Evolutionary conservation across 2,113 vertebrate species (phyloP).

Genomic region (Microtus pennsylvanicus): DNA sequence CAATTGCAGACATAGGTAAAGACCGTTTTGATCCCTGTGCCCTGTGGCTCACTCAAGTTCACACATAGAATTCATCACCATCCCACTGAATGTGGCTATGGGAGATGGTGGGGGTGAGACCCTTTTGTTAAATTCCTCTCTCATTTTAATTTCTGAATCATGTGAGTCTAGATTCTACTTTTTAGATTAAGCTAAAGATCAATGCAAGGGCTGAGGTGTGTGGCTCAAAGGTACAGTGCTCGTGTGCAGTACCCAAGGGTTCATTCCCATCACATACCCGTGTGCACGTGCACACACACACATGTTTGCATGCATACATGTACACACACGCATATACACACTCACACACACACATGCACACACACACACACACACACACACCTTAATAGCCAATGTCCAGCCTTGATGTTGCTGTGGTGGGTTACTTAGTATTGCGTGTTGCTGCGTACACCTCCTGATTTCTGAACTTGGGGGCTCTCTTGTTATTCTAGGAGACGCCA

Average conservation of each 20-base stretch:
- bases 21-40: background rate
- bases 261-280: too few species aligned
- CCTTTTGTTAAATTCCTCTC: background rate
- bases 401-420: background rate
- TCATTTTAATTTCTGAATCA: background rate
- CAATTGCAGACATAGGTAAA: background rate
- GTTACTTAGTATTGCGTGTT: too few species aligned
- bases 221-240: background rate
- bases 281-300: fast-evolving
- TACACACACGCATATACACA: background rate
- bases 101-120: background rate
- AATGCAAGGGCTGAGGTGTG: background rate
- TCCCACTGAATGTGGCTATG: background rate
- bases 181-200: background rate
- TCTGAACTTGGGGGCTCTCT: background rate
- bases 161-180: background rate
- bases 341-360: fast-evolving
- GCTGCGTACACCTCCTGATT: background rate
- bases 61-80: background rate
- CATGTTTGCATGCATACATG: fast-evolving
- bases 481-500: background rate
- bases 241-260: background rate
- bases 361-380: too few species aligned
- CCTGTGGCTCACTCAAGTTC: background rate
- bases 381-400: background rate